Conservation (phyloP, 2,888 invertebrate genomes). For the Melanchra persicariae region DNA sequence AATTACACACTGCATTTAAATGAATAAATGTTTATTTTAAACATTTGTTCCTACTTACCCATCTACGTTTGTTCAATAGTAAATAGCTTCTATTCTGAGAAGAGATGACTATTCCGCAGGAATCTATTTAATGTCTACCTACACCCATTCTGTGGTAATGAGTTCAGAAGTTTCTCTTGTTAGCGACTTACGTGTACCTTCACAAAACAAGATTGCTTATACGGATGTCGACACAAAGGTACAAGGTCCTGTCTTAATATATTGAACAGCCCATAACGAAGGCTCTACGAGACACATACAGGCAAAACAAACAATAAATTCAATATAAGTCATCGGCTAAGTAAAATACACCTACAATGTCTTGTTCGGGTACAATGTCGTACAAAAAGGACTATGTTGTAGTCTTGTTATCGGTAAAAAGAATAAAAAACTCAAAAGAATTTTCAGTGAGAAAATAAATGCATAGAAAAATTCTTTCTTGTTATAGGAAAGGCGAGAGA, state of each 20-base stretch:
- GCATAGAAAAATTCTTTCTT: slow-evolving; percentile 90
- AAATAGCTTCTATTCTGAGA: slow-evolving; percentile 7
- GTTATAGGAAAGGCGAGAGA: slow-evolving; percentile 87
- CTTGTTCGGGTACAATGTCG: slow-evolving; percentile 49
- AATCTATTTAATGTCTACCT: slow-evolving; percentile 33
- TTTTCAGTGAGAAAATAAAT: slow-evolving; percentile 86
- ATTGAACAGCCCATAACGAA: slow-evolving; percentile 39
- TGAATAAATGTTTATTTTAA: slow-evolving; percentile 25
- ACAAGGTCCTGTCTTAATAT: slow-evolving; percentile 53
- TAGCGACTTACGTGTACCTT: slow-evolving; percentile 35
- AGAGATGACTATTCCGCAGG: slow-evolving; percentile 13
- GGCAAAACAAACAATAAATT: slow-evolving; percentile 65
- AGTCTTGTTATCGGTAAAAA: slow-evolving; percentile 67
- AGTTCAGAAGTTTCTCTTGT: slow-evolving; percentile 58
- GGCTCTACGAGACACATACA: slow-evolving; percentile 45
- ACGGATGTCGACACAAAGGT: slow-evolving; percentile 47
- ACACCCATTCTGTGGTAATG: slow-evolving; percentile 49
- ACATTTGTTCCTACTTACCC: slow-evolving; percentile 33
- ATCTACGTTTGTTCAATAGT: slow-evolving; percentile 11
- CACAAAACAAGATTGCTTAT: slow-evolving; percentile 43
- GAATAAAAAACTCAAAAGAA: slow-evolving; percentile 76
- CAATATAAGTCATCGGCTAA: slow-evolving; percentile 62
- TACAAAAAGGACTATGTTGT: slow-evolving; percentile 55
- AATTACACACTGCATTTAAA: slow-evolving; percentile 38
- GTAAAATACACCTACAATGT: slow-evolving; percentile 66